Conservation (phyloP, 2,113 vertebrate species). For the Leptobrachium leishanense region DNA sequence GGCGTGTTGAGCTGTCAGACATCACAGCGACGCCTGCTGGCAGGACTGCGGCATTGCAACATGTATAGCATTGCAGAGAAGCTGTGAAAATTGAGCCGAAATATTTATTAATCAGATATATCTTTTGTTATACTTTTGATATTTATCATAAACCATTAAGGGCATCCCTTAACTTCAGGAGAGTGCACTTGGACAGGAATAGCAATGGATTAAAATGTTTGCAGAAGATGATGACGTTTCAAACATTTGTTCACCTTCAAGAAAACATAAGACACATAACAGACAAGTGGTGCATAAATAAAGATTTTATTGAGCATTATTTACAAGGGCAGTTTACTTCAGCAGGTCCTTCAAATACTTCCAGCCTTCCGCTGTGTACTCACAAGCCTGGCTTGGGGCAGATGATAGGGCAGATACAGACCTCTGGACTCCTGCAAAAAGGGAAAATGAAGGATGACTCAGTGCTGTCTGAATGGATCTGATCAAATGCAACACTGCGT, state of each 20-base stretch:
- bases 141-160: too few species aligned
- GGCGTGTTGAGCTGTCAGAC: neutral
- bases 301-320: conserved; percentile 6
- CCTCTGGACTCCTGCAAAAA: conserved; percentile 75
- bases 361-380: conserved; percentile 76
- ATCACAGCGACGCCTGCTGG: conserved; percentile 8
- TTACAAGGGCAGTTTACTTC: conserved; percentile 65
- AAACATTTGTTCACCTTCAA: too few species aligned
- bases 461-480: neutral
- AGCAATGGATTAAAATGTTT: too few species aligned
- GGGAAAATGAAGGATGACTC: neutral
- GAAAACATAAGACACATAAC: too few species aligned
- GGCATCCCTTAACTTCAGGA: too few species aligned
- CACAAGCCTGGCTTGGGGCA: conserved; percentile 75
- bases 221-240: too few species aligned
- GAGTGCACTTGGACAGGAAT: too few species aligned
- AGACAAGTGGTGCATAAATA: conserved; percentile 15
- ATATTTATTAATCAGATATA: too few species aligned
- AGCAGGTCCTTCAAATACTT: conserved; percentile 77
- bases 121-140: too few species aligned
- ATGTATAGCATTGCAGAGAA: too few species aligned
- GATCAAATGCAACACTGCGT: neutral
- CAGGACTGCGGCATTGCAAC: neutral
- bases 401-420: conserved; percentile 78
- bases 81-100: too few species aligned